Conservation (phyloP, 2,797 vertebrate genomes). For the Ptychobarbus kaznakovi region DNA sequence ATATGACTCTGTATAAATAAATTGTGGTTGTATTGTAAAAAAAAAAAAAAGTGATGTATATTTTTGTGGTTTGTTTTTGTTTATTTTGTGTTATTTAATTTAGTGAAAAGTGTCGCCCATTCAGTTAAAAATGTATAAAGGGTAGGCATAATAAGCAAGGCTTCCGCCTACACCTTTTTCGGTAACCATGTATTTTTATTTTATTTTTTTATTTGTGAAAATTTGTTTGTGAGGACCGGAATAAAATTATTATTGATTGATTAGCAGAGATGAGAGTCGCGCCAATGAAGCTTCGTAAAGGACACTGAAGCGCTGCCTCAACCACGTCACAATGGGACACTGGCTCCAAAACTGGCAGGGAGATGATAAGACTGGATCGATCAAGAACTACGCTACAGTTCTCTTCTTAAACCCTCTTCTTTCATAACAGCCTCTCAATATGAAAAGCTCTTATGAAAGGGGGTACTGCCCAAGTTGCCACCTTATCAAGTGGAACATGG, state of each 20-base stretch:
- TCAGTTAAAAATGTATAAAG: too few relatives aligned
- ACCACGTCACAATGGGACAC: not conserved
- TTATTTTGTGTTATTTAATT: too few relatives aligned
- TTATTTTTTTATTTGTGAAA: too few relatives aligned
- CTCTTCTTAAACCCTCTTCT: conserved; percentile 1
- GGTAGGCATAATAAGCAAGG: too few relatives aligned
- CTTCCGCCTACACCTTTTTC: too few relatives aligned
- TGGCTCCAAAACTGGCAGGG: not conserved
- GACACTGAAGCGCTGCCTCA: not conserved
- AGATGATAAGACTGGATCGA: not conserved
- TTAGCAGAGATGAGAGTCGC: conserved; percentile 15
- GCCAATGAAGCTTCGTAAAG: not conserved
- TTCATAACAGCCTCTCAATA: conserved; percentile 11
- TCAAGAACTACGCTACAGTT: not conserved
- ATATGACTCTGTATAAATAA: too few relatives aligned
- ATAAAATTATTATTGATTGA: not conserved
- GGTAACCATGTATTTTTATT: too few relatives aligned
- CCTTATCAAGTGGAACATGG: not conserved
- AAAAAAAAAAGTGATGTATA: too few relatives aligned
- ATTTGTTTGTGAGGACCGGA: too few relatives aligned
- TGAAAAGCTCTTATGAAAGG: conserved; percentile 15
- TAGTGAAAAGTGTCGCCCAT: too few relatives aligned
- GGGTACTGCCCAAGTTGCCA: not conserved
- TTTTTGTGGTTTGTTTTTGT: too few relatives aligned
- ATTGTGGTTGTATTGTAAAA: too few relatives aligned